Evolutionary conservation across 2,113 vertebrate species (phyloP).

Genomic region (Vulpes ferrilata): DNA sequence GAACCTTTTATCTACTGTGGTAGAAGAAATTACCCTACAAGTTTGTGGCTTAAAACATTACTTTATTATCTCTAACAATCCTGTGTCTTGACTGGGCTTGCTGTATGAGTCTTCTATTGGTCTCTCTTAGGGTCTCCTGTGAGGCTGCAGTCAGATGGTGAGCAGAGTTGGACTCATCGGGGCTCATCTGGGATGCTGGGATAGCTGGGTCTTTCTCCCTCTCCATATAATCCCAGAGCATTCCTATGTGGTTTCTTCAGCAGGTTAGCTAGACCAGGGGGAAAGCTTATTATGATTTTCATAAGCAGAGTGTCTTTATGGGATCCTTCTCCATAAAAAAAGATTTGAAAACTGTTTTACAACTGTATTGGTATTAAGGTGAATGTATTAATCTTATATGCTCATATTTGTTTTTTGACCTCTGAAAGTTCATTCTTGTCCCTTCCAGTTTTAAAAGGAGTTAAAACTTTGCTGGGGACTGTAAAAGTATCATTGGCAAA

Average conservation of each 20-base stretch:
- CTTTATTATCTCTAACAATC: background rate
- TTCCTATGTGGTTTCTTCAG: background rate
- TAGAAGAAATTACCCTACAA: background rate
- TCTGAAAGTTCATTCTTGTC: background rate
- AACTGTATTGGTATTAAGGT: background rate
- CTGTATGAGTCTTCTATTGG: background rate
- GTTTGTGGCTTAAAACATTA: background rate
- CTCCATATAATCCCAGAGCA: background rate
- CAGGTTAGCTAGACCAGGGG: background rate
- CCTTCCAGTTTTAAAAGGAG: background rate
- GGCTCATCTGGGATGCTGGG: background rate
- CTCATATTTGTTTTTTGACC: background rate
- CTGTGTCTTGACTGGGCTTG: background rate
- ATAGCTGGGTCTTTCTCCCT: background rate
- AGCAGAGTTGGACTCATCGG: background rate
- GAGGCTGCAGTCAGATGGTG: background rate
- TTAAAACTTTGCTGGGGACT: background rate
- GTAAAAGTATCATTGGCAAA: background rate
- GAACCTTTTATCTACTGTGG: background rate
- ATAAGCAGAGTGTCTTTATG: background rate
- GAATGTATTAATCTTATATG: background rate
- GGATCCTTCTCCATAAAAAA: background rate
- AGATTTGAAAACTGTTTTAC: background rate
- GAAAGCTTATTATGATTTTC: background rate
- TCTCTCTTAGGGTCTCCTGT: background rate